Evolutionary conservation across 2,113 vertebrate species (phyloP).

Genomic region (Leucopsar rothschildi): DNA sequence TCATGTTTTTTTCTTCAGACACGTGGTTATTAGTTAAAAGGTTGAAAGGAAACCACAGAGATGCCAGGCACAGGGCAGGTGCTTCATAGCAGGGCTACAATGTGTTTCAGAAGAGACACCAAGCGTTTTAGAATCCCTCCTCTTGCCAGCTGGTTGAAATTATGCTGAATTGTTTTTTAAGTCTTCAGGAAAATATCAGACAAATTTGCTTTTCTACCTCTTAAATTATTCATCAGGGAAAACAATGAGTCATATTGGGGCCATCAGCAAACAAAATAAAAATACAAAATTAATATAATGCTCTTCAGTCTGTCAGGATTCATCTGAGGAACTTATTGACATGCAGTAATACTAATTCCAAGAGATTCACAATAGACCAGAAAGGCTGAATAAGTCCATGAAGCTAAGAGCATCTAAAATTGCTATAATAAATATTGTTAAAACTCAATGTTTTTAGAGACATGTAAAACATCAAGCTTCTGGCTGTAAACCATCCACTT

Average conservation of each 20-base stretch:
- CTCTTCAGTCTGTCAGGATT: background rate
- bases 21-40: background rate
- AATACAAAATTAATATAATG: background rate
- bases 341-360: background rate
- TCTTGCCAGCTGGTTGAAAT: background rate
- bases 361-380: background rate
- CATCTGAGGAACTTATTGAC: background rate
- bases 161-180: background rate
- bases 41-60: background rate
- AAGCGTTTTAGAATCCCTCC: background rate
- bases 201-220: background rate
- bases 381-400: background rate
- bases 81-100: background rate
- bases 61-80: background rate
- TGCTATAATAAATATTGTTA: background rate
- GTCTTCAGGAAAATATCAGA: background rate
- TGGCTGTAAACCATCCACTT: background rate
- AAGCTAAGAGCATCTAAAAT: background rate
- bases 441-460: background rate
- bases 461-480: background rate
- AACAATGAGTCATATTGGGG: background rate
- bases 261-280: background rate
- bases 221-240: background rate
- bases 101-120: background rate
- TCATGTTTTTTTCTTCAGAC: background rate